Evolutionary conservation across 2,113 vertebrate genomes (phyloP).

Genomic region (Hippocampus guttulatus): DNA sequence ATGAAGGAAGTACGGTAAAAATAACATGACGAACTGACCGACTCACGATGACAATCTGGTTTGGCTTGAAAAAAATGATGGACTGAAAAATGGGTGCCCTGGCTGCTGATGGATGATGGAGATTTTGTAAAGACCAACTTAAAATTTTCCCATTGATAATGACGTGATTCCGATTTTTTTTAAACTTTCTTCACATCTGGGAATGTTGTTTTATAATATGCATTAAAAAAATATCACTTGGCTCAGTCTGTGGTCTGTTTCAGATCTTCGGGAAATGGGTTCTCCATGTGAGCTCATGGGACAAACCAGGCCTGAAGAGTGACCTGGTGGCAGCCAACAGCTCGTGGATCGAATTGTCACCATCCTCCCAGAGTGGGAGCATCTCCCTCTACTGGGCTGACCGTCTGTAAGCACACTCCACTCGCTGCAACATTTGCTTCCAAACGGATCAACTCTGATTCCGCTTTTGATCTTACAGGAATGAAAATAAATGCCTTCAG

Average conservation of each 20-base stretch:
- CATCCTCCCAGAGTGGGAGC: conserved; percentile 45
- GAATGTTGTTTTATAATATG: no score
- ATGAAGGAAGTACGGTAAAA: no score
- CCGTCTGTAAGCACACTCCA: conserved; percentile 48
- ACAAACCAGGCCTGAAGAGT: conserved; percentile 42
- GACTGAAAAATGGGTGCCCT: no score
- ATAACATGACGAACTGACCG: no score
- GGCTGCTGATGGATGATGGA: no score
- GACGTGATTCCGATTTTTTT: no score
- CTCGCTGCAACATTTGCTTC: background rate
- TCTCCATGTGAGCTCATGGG: conserved; percentile 56
- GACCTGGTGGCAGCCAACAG: conserved; percentile 53
- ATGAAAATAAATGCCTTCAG: conserved; percentile 56
- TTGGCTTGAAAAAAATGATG: no score
- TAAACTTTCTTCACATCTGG: no score
- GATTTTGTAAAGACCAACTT: no score
- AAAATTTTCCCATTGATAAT: no score
- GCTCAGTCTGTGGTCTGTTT: background rate
- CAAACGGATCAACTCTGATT: background rate
- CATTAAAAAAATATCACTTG: background rate
- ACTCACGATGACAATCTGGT: no score
- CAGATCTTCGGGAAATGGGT: conserved; percentile 69
- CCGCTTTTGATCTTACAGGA: conserved; percentile 24
- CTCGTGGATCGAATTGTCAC: conserved; percentile 62
- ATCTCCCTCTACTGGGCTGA: conserved; percentile 65